Base-by-base conservation (phyloP, 1,140 invertebrate species). In the Drosophila serrata region DNA sequence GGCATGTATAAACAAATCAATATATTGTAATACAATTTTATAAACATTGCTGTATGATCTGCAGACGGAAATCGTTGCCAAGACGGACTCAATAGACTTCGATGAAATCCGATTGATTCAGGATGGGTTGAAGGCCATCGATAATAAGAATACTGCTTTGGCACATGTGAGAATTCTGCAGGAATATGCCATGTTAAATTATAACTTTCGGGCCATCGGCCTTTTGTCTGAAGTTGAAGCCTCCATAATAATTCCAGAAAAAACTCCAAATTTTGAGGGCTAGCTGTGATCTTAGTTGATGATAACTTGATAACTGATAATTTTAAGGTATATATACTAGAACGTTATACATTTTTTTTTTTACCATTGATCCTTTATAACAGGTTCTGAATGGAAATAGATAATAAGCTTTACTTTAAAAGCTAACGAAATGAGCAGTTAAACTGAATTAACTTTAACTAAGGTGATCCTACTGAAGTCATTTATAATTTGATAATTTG, bases 131-230 rank as follows among this genome's bases (percentile, higher is more conserved):
- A 39, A 58, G 29, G 7, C 24, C 6, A 77, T 81, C 8, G 39
- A 67, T 11, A 74, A 59, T 27, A 59, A 53, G 6, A 45, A 33
- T 7, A 82, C 75, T 11, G 85, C 79, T 0, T 22, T 90, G 39
- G 58, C 58, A 40, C 64, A 80, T 22, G 15, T 90, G 1, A 63
- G 67, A 19, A 67, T 59, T 2, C 35, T 90, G 12, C 81, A 82
- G 35, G 87, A 90, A 17, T 90, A 80, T 29, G 85, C 76, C 8
- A 75, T 90, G 79, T 17, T 86, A 6, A 70, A 78, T 55, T 75
- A 90, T 8, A 86, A 90, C 27, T 90, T 62, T 62, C 55, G 85
- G 7, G 87, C 82, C 2, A 90, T 85, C 11, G 87, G 81, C 8
- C 63, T 90, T 9, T 39, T 90, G n/a, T 77, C 62, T 3, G 56